Percentiles rank a stretch among this genome's conserved stretches.
phyloP scores from a whole-genome alignment of 2,113 vertebrate species.

The Mystacornis crossleyi region DNA sequence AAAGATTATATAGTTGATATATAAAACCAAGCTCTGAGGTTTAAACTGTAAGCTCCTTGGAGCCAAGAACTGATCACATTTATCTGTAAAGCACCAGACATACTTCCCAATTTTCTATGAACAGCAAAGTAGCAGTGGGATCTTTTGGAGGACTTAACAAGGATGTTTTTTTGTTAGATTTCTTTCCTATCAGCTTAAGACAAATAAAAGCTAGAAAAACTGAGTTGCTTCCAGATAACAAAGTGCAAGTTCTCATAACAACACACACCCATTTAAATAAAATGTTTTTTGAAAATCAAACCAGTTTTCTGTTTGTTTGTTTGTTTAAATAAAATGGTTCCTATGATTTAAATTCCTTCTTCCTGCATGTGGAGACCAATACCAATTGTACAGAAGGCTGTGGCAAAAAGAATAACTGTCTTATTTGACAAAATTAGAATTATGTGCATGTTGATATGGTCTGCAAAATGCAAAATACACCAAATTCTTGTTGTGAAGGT shows the following conservation, averaged over 20 bases:
- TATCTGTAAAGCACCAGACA: conserved; percentile 42
- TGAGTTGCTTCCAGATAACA: neutral
- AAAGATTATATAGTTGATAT: neutral
- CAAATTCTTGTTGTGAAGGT: neutral
- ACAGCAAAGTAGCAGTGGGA: neutral
- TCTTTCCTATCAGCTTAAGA: neutral
- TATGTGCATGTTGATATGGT: neutral
- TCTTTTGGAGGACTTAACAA: neutral
- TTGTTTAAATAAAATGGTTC: neutral
- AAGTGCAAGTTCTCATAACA: neutral
- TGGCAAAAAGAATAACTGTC: neutral
- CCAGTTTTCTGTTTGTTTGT: neutral
- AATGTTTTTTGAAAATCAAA: neutral
- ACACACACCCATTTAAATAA: neutral
- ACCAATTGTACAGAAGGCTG: neutral
- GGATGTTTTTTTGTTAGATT: neutral
- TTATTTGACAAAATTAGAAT: neutral
- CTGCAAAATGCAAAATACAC: neutral
- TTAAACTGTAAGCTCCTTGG: neutral
- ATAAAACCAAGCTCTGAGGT: neutral
- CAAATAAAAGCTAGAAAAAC: neutral
- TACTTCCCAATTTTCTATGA: neutral
- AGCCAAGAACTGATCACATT: neutral
- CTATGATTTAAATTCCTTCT: neutral
- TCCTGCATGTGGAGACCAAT: neutral